Evolutionary conservation across 2,113 vertebrate genomes (phyloP), one percentile per base, ranked within the genome.

Genomic region (Elanoides forficatus): DNA sequence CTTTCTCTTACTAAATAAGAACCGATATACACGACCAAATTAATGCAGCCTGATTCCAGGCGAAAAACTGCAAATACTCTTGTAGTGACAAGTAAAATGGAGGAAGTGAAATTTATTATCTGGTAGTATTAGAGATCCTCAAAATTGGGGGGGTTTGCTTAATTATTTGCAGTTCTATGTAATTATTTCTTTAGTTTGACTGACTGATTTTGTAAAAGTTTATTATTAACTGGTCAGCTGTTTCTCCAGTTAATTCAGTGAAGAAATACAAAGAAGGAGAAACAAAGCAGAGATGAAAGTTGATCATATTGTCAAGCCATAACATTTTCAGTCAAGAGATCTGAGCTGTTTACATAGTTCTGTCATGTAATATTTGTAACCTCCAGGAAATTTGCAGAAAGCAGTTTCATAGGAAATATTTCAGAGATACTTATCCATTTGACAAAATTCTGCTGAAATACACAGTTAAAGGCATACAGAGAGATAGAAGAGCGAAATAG

Each of bases 11-110:
- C 4, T 55, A 36, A 63, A 14, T 45, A 73, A 63, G n/a, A 87
- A 7, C 20, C 2, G 40, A 6, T 15, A 13, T 1, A 14, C 0
- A 2, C 16, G 4, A 40, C 11, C 3, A 48, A 86, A 60, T 36
- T 5, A 19, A 32, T 25, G 25, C 36, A 74, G n/a, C 9, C 65
- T 63, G 50, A 25, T 63, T 67, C 12, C 26, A 67, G 30, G 23
- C 19, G 55, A 78, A 30, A 42, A 32, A 23, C 53, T 73, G 34
- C 29, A 23, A 62, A 55, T 17, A 6, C 3, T 70, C 29, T 18
- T 29, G 27, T 29, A 71, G 74, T 22, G 43, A 40, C 25, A 14
- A 48, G 20, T 40, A 43, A 93, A 66, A 65, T 50, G 25, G 32
- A 50, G n/a, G 34, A 81, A 52, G 16, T 52, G 14, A 72, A 56